Conservation (phyloP, 2,113 vertebrate species). For the Scytalopus superciliaris region DNA sequence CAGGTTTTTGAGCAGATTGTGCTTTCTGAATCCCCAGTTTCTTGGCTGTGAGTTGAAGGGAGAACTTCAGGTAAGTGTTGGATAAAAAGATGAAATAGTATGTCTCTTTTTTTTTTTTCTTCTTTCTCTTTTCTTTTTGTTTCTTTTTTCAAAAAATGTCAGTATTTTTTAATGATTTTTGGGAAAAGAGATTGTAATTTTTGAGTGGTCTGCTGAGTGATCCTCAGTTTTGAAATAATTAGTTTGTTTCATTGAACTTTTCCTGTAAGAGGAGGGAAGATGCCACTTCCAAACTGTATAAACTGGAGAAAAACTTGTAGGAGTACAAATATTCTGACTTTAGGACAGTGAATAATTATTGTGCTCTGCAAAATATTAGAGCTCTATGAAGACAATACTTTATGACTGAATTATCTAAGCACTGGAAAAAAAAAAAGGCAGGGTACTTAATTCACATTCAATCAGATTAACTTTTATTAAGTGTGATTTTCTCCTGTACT, state of each 20-base stretch:
- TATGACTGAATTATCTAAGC: neutral
- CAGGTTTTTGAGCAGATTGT: neutral
- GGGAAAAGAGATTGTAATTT: neutral
- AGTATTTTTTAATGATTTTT: neutral
- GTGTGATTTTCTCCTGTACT: neutral
- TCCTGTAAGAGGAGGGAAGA: neutral
- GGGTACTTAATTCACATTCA: neutral
- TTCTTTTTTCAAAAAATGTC: neutral
- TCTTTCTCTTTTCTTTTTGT: neutral
- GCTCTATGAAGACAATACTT: neutral
- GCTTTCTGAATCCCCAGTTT: neutral
- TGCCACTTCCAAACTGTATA: neutral
- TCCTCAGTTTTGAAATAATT: neutral
- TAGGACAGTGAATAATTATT: neutral
- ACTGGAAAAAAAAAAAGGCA: neutral
- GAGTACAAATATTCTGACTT: neutral
- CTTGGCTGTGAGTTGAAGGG: neutral
- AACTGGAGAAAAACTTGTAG: neutral
- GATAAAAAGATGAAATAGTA: neutral
- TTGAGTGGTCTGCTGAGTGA: neutral
- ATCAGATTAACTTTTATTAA: slow-evolving; percentile 46
- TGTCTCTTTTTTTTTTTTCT: neutral
- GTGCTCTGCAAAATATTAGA: neutral
- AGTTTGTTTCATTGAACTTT: neutral
- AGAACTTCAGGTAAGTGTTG: neutral